Evolutionary conservation across 1,140 invertebrate genomes (phyloP), one percentile per base, ranked within the genome.

Genomic region (Macrobrachium rosenbergii): DNA sequence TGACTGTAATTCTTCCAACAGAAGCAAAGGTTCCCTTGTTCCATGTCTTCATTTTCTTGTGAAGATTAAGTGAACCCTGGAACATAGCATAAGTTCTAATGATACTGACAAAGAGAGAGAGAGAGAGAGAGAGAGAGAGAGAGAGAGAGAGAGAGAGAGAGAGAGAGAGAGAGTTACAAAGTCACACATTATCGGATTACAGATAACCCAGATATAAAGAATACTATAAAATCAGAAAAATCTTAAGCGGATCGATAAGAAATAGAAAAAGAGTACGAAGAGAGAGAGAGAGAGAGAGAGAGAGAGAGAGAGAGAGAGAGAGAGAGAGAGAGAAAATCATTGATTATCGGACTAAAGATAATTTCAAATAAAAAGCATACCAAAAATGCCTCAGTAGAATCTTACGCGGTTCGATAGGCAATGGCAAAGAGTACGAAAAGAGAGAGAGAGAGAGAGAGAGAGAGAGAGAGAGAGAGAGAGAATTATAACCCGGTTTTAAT

Each of bases 391-490:
- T 37, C 3, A 37, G 28, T 37, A 37, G 28, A 3, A 37, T 37
- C 28, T 17, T 3, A 37, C 28, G 28, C 28, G 28, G 28, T 37
- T 37, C 28, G 5, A 17, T 5, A 63, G 62, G n/a, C 1, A 63
- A n/a, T 63, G 62, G n/a, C n/a, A 63, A n/a, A 17, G 16, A 63
- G 16, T 17, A n/a, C 16, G 62, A 63, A 63, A 5, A n/a, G 62
- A 67, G 64, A 21, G 23, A 67, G 23, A 67, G 23, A 67, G 64
- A 21, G 64, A 67, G 64, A 67, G 64, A 21, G 19, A 67, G 19
- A 67, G 23, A 67, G 23, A 67, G 64, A 67, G 64, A 67, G 64
- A n/a, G 64, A 67, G 23, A 21, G 19, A 23, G 64, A 64, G 63
- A 67, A 3, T 23, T 23, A 37, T 37, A 37, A 37, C 5, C 19